A percentile compares a stretch with the other conserved stretches of the same genome.
Evolutionary conservation across 2,888 invertebrate species (phyloP).

Genomic region (Podotricha telesiphe): DNA sequence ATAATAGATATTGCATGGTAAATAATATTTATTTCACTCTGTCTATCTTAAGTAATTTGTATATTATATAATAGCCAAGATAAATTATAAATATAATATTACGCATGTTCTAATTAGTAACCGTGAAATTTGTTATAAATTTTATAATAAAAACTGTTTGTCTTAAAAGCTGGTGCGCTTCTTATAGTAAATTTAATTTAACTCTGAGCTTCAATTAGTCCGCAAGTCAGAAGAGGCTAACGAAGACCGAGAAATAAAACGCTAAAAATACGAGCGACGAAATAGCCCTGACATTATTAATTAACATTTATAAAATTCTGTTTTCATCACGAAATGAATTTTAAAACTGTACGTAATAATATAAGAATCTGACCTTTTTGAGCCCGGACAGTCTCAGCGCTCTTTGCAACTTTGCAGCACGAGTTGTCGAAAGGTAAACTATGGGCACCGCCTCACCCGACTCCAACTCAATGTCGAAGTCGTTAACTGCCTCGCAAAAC

Average conservation of each 20-base stretch:
- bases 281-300: slow-evolving; percentile 26
- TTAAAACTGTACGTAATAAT: slow-evolving; percentile 6
- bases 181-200: slow-evolving; percentile 23
- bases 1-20: too few relatives aligned
- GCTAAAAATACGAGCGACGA: slow-evolving; percentile 17
- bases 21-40: too few relatives aligned
- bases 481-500: slow-evolving; percentile 75
- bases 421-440: slow-evolving; percentile 78
- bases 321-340: slow-evolving; percentile 11
- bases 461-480: slow-evolving; percentile 77
- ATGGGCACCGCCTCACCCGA: slow-evolving; percentile 71
- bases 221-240: slow-evolving; percentile 21
- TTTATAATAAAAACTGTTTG: neutral
- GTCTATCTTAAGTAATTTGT: too few relatives aligned
- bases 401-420: slow-evolving; percentile 80
- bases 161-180: neutral
- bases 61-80: too few relatives aligned
- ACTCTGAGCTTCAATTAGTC: slow-evolving; percentile 33
- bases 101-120: too few relatives aligned
- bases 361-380: slow-evolving; percentile 76
- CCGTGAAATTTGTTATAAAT: neutral
- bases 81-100: neutral
- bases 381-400: slow-evolving; percentile 82
- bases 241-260: slow-evolving; percentile 27
- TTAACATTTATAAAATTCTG: slow-evolving; percentile 30